Evolutionary conservation across 2,113 vertebrate species (phyloP).

Genomic region (Rhinopithecus roxellana): DNA sequence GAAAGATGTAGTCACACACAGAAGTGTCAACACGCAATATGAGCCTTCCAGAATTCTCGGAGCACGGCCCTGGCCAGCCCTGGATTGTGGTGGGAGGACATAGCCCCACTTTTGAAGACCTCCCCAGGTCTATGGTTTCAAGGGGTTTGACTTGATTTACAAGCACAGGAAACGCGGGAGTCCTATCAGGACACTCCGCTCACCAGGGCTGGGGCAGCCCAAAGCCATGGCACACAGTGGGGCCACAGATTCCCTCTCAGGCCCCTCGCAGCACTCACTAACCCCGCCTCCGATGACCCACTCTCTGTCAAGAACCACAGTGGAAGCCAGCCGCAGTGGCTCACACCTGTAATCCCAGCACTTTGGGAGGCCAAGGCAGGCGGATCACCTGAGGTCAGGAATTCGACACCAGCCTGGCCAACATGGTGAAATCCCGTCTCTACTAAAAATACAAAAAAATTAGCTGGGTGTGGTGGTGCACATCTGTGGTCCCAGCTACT

Average conservation of each 20-base stretch:
- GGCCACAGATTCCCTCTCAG: background rate
- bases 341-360: too few relatives aligned
- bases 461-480: too few relatives aligned
- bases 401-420: too few relatives aligned
- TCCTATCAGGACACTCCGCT: accelerated
- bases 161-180: background rate
- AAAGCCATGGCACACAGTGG: background rate
- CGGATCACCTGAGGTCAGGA: too few relatives aligned
- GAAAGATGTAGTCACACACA: background rate
- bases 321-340: too few relatives aligned
- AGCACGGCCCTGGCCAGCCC: accelerated
- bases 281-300: background rate
- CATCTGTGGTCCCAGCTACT: too few relatives aligned
- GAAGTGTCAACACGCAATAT: accelerated
- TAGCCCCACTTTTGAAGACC: background rate
- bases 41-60: accelerated
- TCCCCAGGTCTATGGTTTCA: background rate
- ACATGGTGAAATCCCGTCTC: too few relatives aligned
- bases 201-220: background rate
- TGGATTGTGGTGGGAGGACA: background rate
- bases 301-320: background rate
- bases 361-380: too few relatives aligned
- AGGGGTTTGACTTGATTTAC: background rate
- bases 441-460: too few relatives aligned
- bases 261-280: background rate